Conservation (phyloP, 1,140 invertebrate genomes). For the Drosophila parvula region DNA sequence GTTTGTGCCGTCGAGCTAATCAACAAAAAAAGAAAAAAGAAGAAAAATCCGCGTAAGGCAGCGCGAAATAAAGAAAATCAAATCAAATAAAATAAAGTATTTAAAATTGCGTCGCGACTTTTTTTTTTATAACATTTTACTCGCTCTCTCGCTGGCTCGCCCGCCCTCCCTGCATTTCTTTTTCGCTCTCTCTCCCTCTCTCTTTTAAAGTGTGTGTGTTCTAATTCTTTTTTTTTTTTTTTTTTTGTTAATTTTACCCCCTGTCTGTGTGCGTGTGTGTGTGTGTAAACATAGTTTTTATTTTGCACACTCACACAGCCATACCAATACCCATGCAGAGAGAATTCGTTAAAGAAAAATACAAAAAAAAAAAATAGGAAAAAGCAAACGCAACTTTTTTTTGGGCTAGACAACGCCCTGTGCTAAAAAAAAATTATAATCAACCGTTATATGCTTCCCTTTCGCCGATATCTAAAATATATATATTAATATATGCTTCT, state of each 20-base stretch:
- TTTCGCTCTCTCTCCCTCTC: constrained; percentile 5
- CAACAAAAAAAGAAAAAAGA: constrained; percentile 10
- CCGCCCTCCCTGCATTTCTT: constrained; percentile 4
- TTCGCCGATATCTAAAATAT: not conserved
- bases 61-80: constrained; percentile 17
- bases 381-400: constrained; percentile 20
- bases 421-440: constrained; percentile 7
- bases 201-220: constrained; percentile 33
- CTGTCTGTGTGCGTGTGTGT: not conserved
- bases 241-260: constrained; percentile 1
- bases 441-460: constrained; percentile 18
- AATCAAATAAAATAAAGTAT: constrained; percentile 29
- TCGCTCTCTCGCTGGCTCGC: constrained; percentile 5
- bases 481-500: not conserved
- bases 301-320: constrained; percentile 8
- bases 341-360: constrained; percentile 24
- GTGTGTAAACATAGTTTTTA: constrained; percentile 30
- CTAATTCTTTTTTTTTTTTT: constrained; percentile 25
- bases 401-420: constrained; percentile 33
- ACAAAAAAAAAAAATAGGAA: not conserved
- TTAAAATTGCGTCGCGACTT: constrained; percentile 73
- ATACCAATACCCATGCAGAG: not conserved
- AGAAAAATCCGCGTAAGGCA: constrained; percentile 10
- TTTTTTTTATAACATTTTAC: constrained; percentile 38
- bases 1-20: constrained; percentile 25